Evolutionary conservation across 2,113 vertebrate species (phyloP), one percentile per base, ranked within the genome.

Genomic region (Pseudorhombus dupliciocellatus): DNA sequence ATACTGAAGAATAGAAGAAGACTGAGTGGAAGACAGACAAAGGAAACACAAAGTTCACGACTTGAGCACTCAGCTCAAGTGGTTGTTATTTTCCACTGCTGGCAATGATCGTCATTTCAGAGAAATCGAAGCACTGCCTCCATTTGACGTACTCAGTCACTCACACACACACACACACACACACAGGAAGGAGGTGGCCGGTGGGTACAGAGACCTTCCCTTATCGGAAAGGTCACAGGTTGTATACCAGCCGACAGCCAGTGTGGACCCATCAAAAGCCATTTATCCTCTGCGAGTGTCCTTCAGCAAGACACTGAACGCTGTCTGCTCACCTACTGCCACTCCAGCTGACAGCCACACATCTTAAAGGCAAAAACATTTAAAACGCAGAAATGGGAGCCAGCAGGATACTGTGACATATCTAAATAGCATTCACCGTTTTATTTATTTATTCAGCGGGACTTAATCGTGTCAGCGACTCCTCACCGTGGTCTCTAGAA

Each of bases 211-310:
- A 78, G 64, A 79, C 74, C 74, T 77, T 73, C 62, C 15, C 72
- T 83, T 79, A 88, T 79, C 50, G 21, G 59, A 77, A 66, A 87
- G 80, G 84, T 86, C 66, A 50, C 62, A 42, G 64, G 62, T 75
- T 73, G 55, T 58, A 31, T 71, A 78, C 53, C 62, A 52, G 66
- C 65, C 21, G 62, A 77, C 65, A 55, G 75, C 68, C 56, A 66
- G 53, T 31, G 72, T 77, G 75, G 56, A 56, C 72, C 73, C 62
- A 79, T 79, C 69, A 61, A 44, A 81, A 87, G 75, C 71, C 30
- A 58, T 83, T 83, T 73, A 81, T 83, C 81, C 42, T 72, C 68
- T 30, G 20, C n/a, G 22, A 65, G 75, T 37, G 67, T 75, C 79
- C 80, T 79, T 75, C 67, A 61, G 76, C 72, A 10, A 67, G 48